These are phyloP conservation scores for Erebia palarica DNA, from an alignment of 2,888 invertebrate species.

Conservation along the genomic window DNA sequence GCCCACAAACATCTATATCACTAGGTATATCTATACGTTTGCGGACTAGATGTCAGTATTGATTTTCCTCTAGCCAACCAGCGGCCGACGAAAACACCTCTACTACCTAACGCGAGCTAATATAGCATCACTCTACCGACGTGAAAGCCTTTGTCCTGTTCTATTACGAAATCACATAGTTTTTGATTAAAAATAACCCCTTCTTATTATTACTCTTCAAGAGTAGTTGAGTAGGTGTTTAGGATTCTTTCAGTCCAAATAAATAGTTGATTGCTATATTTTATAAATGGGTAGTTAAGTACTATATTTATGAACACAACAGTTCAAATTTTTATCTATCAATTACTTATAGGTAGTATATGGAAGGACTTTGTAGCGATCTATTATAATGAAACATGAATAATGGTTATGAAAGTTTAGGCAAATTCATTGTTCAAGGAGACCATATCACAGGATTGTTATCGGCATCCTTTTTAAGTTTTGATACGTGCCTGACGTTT, in stretches of 20 bases:
- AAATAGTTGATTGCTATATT: background rate
- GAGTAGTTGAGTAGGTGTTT: no score
- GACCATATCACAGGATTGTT: conserved; percentile 34
- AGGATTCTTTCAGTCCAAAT: background rate
- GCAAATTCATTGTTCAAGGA: conserved; percentile 30
- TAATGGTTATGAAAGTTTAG: conserved; percentile 20
- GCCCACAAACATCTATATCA: conserved; percentile 4
- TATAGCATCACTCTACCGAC: conserved; percentile 25
- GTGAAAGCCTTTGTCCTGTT: conserved; percentile 9
- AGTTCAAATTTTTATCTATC: conserved; percentile 6
- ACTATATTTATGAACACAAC: background rate
- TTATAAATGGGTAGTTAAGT: background rate
- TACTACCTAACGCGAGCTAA: conserved; percentile 36
- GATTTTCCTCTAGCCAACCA: conserved; percentile 47
- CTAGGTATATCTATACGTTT: conserved; percentile 8
- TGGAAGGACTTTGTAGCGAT: background rate
- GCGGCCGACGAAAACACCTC: conserved; percentile 40
- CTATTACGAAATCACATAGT: background rate
- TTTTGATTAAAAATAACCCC: background rate
- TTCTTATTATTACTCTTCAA: no score
- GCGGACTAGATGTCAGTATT: conserved; percentile 43
- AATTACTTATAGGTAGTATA: no score
- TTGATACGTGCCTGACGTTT: conserved; percentile 39
- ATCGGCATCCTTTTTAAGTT: conserved; percentile 38
- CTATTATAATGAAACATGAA: conserved; percentile 8